Evolutionary conservation across 2,888 invertebrate species (phyloP), one percentile per base, ranked within the genome.

Genomic region (Arenicola marina): DNA sequence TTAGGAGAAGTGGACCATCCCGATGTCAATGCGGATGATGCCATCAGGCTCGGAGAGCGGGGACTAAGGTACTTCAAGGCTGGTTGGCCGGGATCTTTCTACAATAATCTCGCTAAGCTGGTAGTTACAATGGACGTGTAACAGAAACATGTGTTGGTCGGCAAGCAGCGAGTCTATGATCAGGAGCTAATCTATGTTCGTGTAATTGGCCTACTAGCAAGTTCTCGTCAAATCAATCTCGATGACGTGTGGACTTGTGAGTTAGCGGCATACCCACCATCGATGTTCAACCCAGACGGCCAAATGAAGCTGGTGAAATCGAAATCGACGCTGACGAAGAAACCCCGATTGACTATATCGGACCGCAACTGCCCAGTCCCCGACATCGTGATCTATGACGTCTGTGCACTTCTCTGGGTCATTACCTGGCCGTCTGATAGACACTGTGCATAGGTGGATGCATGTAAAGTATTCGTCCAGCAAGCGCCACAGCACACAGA

Each of bases 181-280:
- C 56, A 61, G 48, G 59, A 62, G 11, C 31, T 29, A 2, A 62
- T 62, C 1, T 48, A 48, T n/a, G n/a, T 29, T 28, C 51, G 43
- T 53, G 58, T 61, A n/a, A 51, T 61, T 60, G 62, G 58, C n/a
- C 38, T 62, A 21, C 21, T 24, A 15, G 59, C 24, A 21, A 59
- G 53, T 3, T 51, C 32, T 34, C 34, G 38, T 2, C 53, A 61
- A 18, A 53, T 62, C 43, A 32, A 61, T 53, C 24, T 62, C 33
- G 44, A 59, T 44, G 62, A 60, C 38, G 62, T 62, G 28, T 32
- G 60, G 28, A 31, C 44, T 28, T 62, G 31, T 45, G 59, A 60
- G 43, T 33, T 62, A 53, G 54, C 59, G 38, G 62, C 59, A 61
- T 61, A 59, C 31, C 59, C 62, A 31, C 51, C 62, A 38, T 61